phyloP scores from a whole-genome alignment of 2,113 vertebrate species.

The Cryptoleucopteryx plumbea region DNA sequence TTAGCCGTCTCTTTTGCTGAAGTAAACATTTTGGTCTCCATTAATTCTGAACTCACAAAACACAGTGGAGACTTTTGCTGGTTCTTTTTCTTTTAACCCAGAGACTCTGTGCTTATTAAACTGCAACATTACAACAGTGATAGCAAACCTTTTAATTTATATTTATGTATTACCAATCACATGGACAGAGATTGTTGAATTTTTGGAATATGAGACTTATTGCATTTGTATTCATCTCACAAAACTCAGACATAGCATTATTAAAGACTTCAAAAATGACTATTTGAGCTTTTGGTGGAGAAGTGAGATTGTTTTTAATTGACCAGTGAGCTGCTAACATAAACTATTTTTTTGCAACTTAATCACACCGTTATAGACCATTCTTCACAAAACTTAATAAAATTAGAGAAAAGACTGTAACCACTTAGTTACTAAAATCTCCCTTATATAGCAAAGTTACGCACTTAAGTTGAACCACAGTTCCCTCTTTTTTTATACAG shows the following conservation, averaged over 20 bases:
- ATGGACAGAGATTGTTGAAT: not conserved
- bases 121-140: not conserved
- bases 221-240: conserved; percentile 2
- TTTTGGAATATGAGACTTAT: conserved; percentile 19
- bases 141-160: conserved; percentile 10
- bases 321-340: not conserved
- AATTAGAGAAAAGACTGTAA: not conserved
- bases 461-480: not conserved
- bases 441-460: not conserved
- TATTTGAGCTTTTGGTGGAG: not conserved
- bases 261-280: not conserved
- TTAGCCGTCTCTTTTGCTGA: conserved; percentile 24
- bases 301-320: not conserved
- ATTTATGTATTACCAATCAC: not conserved
- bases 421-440: not conserved
- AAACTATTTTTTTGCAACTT: not conserved
- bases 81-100: not conserved
- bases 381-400: not conserved
- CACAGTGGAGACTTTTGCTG: not conserved
- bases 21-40: conserved; percentile 6
- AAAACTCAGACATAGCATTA: not conserved
- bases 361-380: not conserved
- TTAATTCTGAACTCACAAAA: not conserved
- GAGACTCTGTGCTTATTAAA: conserved; percentile 24
- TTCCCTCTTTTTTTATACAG: not conserved